Evolutionary conservation across 2,888 invertebrate species (phyloP), one percentile per base, ranked within the genome.

Genomic region (Eupithecia vulgata): DNA sequence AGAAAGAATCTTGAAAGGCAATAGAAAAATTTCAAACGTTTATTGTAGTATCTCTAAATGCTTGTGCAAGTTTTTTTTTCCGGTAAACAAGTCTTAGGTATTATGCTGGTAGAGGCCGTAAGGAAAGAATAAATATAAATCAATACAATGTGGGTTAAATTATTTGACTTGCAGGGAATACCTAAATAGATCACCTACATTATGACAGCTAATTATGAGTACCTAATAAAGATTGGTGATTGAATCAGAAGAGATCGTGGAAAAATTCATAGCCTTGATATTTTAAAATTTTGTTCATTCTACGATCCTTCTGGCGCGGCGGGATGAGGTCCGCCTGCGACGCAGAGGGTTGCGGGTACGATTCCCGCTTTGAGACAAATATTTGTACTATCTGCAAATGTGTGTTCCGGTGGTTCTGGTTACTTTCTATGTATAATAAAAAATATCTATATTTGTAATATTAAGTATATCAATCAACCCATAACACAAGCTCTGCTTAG

Each of bases 141-240:
- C 30, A 34, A 61, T 61, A 17, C 62, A 34, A 35, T 69, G 68
- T 48, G 30, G 66, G 66, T 68, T 69, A 45, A 69, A 61, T 73
- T 17, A 68, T 72, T 72, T 72, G 66, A 73, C 69, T 61, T 25
- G 59, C 37, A n/a, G 67, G 35, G 67, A 68, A 64, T 67, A 40
- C 40, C n/a, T 59, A 30, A 52, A 68, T 13, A 52, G 30, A 57
- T 30, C 42, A 15, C 67, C 67, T 67, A 45, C 30, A n/a, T 17
- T 45, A 59, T 40, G 40, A 25, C 40, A 65, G 37, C 65, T 65
- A 25, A 65, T 65, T 37, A 5, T n/a, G n/a, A n/a, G n/a, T n/a
- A n/a, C n/a, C n/a, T n/a, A 12, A 65, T 25, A 37, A 13, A 65
- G 13, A 42, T 40, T 37, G 65, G 2, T 64, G 37, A 40, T 40